Conservation (phyloP, 2,797 vertebrate genomes). For the Furcifer pardalis region DNA sequence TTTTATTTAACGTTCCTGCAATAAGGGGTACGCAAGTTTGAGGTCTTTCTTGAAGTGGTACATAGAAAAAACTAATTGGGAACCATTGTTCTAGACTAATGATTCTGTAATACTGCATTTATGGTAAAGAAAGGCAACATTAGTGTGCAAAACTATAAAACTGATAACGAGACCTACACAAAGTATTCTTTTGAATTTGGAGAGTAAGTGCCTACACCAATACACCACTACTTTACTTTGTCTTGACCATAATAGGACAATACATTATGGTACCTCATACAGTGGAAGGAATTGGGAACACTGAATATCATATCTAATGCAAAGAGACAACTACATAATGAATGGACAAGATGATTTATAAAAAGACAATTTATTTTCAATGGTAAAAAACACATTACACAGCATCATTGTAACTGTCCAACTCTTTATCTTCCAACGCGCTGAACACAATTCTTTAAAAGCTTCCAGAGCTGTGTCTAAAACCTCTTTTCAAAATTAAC, state of each 20-base stretch:
- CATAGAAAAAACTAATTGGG: too few species aligned
- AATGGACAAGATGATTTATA: conserved; percentile 53
- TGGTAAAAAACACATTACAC: conserved; percentile 70
- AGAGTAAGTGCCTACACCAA: conserved; percentile 14
- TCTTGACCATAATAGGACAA: conserved; percentile 7
- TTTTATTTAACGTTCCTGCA: too few species aligned
- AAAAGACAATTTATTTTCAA: conserved; percentile 74
- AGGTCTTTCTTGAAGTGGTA: too few species aligned
- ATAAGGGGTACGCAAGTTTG: too few species aligned
- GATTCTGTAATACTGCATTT: too few species aligned
- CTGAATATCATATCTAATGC: not conserved
- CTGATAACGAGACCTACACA: not conserved
- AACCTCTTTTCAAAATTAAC: conserved; percentile 29
- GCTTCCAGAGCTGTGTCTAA: conserved; percentile 52
- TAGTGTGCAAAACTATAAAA: not conserved
- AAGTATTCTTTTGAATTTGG: not conserved
- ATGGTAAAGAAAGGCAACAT: not conserved
- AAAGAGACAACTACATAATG: conserved; percentile 34
- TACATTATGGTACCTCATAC: conserved; percentile 32
- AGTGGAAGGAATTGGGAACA: conserved; percentile 11
- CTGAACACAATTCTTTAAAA: conserved; percentile 61
- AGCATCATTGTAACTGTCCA: conserved; percentile 56
- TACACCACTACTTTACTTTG: conserved; percentile 31
- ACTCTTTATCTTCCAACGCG: conserved; percentile 70
- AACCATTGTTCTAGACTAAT: too few species aligned